Conservation (phyloP, 2,797 vertebrate genomes). For the Hafferia zeledoni region DNA sequence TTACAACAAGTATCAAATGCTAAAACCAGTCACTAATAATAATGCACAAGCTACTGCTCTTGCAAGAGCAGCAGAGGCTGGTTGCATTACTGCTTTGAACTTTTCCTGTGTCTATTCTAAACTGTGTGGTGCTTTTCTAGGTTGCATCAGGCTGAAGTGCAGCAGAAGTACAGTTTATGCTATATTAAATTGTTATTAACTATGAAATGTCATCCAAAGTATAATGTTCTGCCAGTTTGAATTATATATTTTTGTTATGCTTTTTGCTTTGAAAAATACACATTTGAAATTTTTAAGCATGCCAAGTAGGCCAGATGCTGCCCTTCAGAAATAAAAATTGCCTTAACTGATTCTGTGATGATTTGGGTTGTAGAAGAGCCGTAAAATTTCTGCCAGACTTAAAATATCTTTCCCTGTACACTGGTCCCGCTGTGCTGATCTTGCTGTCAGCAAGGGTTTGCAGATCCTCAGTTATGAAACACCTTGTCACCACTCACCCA, state of each 20-base stretch:
- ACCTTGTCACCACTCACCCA: constrained; percentile 42
- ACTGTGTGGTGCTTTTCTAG: neutral
- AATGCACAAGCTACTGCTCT: neutral
- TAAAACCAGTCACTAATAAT: neutral
- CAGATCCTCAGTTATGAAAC: constrained; percentile 55
- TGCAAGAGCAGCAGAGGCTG: neutral
- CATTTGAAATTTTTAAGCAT: constrained; percentile 6
- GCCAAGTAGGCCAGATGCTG: constrained; percentile 47
- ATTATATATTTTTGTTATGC: neutral
- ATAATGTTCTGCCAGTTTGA: neutral
- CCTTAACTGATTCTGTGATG: neutral
- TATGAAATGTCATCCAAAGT: neutral
- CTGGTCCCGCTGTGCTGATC: constrained; percentile 45
- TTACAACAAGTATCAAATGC: neutral
- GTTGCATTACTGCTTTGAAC: neutral
- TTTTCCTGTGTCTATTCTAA: neutral
- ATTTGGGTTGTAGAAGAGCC: constrained; percentile 4
- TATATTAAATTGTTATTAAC: constrained; percentile 13
- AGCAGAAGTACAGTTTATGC: constrained; percentile 7
- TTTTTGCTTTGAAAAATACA: constrained; percentile 48
- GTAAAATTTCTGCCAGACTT: constrained; percentile 37
- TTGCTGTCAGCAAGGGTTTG: constrained; percentile 44
- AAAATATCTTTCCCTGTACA: constrained; percentile 52
- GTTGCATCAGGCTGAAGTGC: neutral
- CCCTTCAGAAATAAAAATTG: constrained; percentile 60